Base-by-base conservation (phyloP, 2,113 vertebrate genomes). In the Alouatta palliata region DNA sequence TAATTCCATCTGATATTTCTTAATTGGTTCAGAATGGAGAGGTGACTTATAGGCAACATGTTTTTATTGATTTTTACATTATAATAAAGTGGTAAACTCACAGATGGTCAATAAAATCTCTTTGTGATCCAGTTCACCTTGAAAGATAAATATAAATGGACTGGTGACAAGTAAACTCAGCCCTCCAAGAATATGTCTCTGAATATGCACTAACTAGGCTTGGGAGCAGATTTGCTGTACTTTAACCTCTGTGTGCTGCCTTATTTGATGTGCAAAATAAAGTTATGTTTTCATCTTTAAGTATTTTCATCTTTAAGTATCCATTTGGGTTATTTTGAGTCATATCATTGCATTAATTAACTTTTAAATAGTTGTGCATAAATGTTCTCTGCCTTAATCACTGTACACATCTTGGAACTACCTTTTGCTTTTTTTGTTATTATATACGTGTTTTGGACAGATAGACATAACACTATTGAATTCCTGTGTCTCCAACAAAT, bases 191-290 rank as follows among this genome's bases (percentile, higher is more conserved):
- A 12, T 25, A 25, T 4, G 8, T 54, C 25, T 80, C 0, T 45
- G 16, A 37, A 3, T 16, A 11, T 8, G 2, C 0, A 6, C n/a
- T 45, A 37, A 2, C 14, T 20, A 20, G 27, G 30, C 0, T 3
- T 70, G 32, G 47, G 35, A 43, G 37, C 21, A 45, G 11, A 21
- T 12, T 27, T 2, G 5, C 7, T 1, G 0, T 11, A n/a, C 2
- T 6, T 37, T 71, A 35, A 2, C 25, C 13, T 32, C 25, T 32
- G 43, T 25, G 3, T 32, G 27, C 27, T 88, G 19, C 27, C 27
- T 87, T 61, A 19, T 40, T 40, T 66, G 80, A 8, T 54, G 70
- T 84, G 64, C 25, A 85, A 45, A 82, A 56, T 11, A 7, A 54
- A 71, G 19, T 70, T 49, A 54, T 81, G 32, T 45, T 89, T 86